Evolutionary conservation across 2,888 invertebrate species (phyloP), one percentile per base, ranked within the genome.

Genomic region (Dendrolimus houi): DNA sequence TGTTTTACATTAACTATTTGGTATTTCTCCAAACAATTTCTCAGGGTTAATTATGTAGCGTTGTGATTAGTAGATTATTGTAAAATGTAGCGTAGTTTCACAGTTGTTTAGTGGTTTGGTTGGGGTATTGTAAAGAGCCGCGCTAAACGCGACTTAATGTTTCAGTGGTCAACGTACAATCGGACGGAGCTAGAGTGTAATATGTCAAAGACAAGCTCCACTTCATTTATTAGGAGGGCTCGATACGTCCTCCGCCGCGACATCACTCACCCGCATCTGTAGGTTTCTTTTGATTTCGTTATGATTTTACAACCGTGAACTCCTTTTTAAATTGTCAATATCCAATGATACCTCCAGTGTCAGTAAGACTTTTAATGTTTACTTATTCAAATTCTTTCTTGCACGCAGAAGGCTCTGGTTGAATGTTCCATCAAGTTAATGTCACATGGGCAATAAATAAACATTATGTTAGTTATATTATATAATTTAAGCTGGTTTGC

Each of bases 111-210:
- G 77, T 83, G 81, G 74, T 65, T 64, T 77, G 88, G 87, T 86
- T 78, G 70, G 71, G 76, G 79, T 79, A 64, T 69, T 66, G 58
- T 71, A 73, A 77, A 68, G 68, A 65, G 65, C 67, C 67, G 74
- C 76, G 75, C 74, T 87, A 83, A 89, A 87, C 64, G 70, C 71
- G 75, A 81, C 76, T 87, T 86, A 73, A 86, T 87, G 77, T 90
- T 90, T 88, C 90, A 90, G 90, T 88, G 82, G 75, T 86, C 85
- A 82, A 71, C 85, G 79, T 89, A 76, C 89, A 89, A 77, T 87
- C 89, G 75, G 77, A 74, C 68, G 88, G 87, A 76, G 88, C 88
- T 81, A 85, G 84, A 85, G 79, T 89, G 74, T 90, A 89, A 77
- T 75, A 71, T 68, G 73, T 72, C 65, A 69, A 69, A 66, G 68